Evolutionary conservation across 2,888 invertebrate species (phyloP), one percentile per base, ranked within the genome.

Genomic region (Prosopocoilus inquinatus): DNA sequence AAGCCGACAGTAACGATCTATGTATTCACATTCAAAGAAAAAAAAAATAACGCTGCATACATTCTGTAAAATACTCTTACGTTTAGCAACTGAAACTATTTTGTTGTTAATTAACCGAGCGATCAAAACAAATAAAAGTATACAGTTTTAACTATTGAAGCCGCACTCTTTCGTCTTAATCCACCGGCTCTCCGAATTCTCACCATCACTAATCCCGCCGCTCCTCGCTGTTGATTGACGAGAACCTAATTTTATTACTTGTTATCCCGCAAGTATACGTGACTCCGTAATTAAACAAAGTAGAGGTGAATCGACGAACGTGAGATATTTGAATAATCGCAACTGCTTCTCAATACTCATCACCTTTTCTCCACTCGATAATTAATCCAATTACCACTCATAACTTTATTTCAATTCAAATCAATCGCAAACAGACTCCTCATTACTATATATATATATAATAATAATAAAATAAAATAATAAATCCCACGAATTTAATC

Each of bases 301-400:
- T 58, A 50, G 57, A 57, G 52, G 57, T 59, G 59, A 61, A 61
- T 59, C 54, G 50, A 59, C 56, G 62, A 57, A 67, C 64, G 66
- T 68, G 66, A 63, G 47, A 56, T 60, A 61, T 67, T 64, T 65
- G 60, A 61, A 61, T 66, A 66, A 65, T 63, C 53, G 61, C 53
- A 58, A 56, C 61, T 55, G 56, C 20, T 28, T 28, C 20, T 28
- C 20, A 28, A 28, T 28, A 28, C 20, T n/a, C 20, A 20, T 20
- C 20, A 20, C 20, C 20, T 28, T 28, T 28, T 28, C 20, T 7
- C 20, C 20, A 28, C 20, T 28, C 20, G 20, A 28, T 28, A 28
- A 28, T 28, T 28, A 60, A 65, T 64, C 60, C 64, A 63, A 63
- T 64, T 63, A 57, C 62, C 60, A 59, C 64, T 60, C 65, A 28